These are phyloP conservation scores for Sialis fuliginosa DNA, from an alignment of 2,888 invertebrate genomes.

Conservation along the genomic window DNA sequence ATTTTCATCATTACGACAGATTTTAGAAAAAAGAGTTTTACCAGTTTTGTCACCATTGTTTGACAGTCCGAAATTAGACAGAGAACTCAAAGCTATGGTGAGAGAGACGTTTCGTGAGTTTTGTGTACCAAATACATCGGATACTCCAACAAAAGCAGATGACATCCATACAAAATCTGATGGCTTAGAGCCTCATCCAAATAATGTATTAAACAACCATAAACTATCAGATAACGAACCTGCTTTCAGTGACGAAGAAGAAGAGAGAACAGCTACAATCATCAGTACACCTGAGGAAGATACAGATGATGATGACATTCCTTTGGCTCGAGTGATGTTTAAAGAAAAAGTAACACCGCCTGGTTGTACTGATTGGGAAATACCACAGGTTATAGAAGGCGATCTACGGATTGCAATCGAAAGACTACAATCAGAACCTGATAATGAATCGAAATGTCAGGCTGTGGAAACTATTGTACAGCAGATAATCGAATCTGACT, in stretches of 20 bases:
- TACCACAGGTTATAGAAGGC: slow-evolving; percentile 30
- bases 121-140: slow-evolving; percentile 38
- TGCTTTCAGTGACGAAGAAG: slow-evolving; percentile 75
- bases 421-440: slow-evolving; percentile 36
- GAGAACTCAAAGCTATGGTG: slow-evolving; percentile 66
- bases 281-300: slow-evolving; percentile 34
- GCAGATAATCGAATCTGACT: slow-evolving; percentile 38
- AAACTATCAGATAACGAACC: slow-evolving; percentile 43
- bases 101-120: slow-evolving; percentile 87
- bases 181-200: slow-evolving; percentile 11
- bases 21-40: slow-evolving; percentile 80
- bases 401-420: slow-evolving; percentile 35
- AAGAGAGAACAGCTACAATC: slow-evolving; percentile 36
- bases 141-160: slow-evolving; percentile 31
- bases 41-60: slow-evolving; percentile 73
- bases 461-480: slow-evolving; percentile 45
- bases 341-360: slow-evolving; percentile 29
- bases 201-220: slow-evolving; percentile 23
- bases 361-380: slow-evolving; percentile 22
- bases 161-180: slow-evolving; percentile 18
- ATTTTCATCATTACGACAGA: slow-evolving; percentile 66
- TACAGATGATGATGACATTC: slow-evolving; percentile 59
- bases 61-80: slow-evolving; percentile 73
- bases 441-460: slow-evolving; percentile 40
- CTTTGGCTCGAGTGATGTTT: slow-evolving; percentile 56